phyloP scores from a whole-genome alignment of 2,113 vertebrate species.

The Recurvirostra avosetta region DNA sequence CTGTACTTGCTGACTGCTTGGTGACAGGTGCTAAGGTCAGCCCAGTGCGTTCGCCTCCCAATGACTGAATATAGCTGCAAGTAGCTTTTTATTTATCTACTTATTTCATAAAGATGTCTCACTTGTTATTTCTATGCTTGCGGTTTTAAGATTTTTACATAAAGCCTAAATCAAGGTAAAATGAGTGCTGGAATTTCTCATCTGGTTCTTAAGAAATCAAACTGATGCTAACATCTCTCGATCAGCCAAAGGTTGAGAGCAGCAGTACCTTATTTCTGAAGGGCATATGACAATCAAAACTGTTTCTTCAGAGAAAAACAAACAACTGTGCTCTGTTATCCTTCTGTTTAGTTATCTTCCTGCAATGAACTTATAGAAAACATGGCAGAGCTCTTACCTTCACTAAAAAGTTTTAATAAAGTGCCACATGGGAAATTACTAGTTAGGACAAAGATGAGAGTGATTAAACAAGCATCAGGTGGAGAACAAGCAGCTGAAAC shows the following conservation, averaged over 20 bases:
- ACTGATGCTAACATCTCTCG: background rate
- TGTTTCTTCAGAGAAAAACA: background rate
- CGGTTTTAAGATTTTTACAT: no score
- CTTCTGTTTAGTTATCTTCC: background rate
- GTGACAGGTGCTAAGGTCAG: constrained; percentile 8
- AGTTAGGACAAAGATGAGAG: background rate
- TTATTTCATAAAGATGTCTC: background rate
- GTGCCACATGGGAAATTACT: background rate
- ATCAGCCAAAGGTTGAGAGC: background rate
- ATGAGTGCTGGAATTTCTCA: background rate
- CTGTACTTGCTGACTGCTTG: background rate
- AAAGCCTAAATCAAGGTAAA: background rate
- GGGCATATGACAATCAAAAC: background rate
- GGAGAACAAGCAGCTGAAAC: background rate
- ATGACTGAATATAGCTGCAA: background rate
- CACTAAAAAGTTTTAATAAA: background rate
- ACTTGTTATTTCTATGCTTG: background rate
- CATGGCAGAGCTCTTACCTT: background rate
- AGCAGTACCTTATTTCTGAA: background rate
- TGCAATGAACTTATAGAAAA: background rate
- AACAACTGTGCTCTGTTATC: background rate
- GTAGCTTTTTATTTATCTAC: background rate
- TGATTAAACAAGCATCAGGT: background rate
- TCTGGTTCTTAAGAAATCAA: background rate
- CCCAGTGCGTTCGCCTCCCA: background rate